Evolutionary conservation across 2,797 vertebrate species (phyloP).

Genomic region (Falco naumanni): DNA sequence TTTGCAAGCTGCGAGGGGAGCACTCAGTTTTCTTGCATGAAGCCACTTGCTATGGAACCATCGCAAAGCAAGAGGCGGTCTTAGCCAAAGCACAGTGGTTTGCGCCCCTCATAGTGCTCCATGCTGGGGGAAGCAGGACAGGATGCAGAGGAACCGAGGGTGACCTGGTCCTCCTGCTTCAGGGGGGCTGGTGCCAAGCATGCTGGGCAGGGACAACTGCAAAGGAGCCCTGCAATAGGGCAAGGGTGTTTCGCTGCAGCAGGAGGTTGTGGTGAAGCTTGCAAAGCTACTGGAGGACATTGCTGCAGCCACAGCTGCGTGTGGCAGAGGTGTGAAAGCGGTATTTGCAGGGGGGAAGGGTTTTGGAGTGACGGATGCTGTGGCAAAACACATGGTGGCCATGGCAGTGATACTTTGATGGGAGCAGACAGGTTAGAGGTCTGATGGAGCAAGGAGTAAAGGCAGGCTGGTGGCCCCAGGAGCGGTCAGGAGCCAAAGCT

Average conservation of each 20-base stretch:
- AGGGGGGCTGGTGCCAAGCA: rapidly evolving
- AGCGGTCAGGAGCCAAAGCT: background rate
- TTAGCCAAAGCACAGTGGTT: rapidly evolving
- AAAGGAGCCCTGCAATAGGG: background rate
- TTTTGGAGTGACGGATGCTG: background rate
- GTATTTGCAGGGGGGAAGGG: background rate
- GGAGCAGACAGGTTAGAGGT: background rate
- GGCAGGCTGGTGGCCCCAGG: background rate
- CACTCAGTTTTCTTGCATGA: rapidly evolving
- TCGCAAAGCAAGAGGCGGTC: rapidly evolving
- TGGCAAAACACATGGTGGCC: background rate
- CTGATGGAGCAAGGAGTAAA: background rate
- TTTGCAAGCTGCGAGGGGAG: rapidly evolving
- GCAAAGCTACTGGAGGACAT: rapidly evolving
- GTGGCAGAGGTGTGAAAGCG: background rate
- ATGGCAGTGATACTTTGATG: background rate
- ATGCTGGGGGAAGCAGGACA: too few relatives aligned
- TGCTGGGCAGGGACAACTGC: background rate
- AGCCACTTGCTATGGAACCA: rapidly evolving
- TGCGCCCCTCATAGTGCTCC: rapidly evolving
- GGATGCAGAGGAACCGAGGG: background rate
- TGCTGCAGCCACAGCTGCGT: background rate
- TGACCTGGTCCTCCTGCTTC: background rate
- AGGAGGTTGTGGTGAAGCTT: background rate
- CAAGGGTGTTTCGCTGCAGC: rapidly evolving